Base-by-base conservation (phyloP, 2,888 invertebrate genomes). In the Zygaena filipendulae region DNA sequence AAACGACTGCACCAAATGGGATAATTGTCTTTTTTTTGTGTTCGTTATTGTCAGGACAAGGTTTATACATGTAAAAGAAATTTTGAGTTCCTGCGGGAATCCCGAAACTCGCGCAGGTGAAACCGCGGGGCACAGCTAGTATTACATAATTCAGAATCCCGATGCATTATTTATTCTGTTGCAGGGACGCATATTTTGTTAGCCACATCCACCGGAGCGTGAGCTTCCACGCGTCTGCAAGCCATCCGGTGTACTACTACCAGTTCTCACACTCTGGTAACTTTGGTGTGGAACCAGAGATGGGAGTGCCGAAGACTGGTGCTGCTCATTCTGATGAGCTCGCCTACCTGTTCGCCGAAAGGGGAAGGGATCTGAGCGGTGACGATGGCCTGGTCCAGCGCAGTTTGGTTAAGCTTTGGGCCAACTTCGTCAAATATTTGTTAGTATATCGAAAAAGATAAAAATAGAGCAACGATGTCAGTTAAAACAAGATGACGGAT, bases 271-370 rank as follows among this genome's bases (percentile, higher is more conserved):
- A 71, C 39, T 34, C 45, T 1, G 59, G 70, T 2, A 37, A 44
- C 4, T 33, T 42, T 2, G 75, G 75, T 1, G 60, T 71, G 5
- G 52, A 49, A 16, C 37, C 51, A 0, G 67, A 67, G 29, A 52
- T 52, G 1, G 56, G 52, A 2, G 30, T 59, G 4, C 32, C 35
- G 6, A 77, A 74, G 41, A 31, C 21, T 1, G 77, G 79, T 1
- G 74, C 77, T 1, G 69, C 74, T 0, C 70, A 75, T 36, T 66
- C 71, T 1, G 79, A 79, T 25, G 79, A 79, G 36, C 47, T 79
- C 27, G 64, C 56, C 1, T 70, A 68, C 34, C 35, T 79, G 29
- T 72, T 77, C 30, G 48, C 60, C 6, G 43, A 44, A 4, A 43
- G 37, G 8, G 56, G 52, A 0, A 39, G 35, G 4, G 45, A 45